phyloP scores from a whole-genome alignment of 2,113 vertebrate species.

The Lontra canadensis region DNA sequence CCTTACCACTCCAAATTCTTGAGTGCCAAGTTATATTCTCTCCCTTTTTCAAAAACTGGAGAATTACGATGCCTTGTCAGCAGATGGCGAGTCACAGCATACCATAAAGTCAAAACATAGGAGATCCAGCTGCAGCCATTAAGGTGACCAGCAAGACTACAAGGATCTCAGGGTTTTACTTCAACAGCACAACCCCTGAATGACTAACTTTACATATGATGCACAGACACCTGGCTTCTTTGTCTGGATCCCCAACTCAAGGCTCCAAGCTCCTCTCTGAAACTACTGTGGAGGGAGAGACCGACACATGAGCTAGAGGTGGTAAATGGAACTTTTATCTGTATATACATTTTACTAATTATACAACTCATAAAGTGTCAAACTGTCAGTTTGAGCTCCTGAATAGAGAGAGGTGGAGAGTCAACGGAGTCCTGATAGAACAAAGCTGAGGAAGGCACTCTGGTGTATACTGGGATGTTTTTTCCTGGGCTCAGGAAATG shows the following conservation, averaged over 20 bases:
- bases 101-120: conserved; percentile 3
- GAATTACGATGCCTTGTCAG: neutral
- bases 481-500: neutral
- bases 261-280: neutral
- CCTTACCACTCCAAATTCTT: neutral
- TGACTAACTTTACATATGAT: neutral
- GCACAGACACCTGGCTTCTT: neutral
- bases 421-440: conserved; percentile 1
- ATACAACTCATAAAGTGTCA: conserved; percentile 31
- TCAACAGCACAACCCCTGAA: neutral
- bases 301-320: neutral
- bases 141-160: neutral
- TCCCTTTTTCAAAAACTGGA: neutral
- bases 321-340: neutral
- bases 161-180: neutral
- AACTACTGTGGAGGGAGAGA: neutral
- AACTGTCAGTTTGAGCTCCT: neutral
- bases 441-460: neutral
- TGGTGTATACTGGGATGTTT: neutral
- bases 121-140: neutral
- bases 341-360: conserved; percentile 9
- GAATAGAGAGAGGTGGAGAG: neutral
- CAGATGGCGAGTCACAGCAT: neutral
- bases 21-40: neutral
- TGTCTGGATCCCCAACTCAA: neutral